Base-by-base conservation (phyloP, 2,113 vertebrate genomes). In the Notechis scutatus region DNA sequence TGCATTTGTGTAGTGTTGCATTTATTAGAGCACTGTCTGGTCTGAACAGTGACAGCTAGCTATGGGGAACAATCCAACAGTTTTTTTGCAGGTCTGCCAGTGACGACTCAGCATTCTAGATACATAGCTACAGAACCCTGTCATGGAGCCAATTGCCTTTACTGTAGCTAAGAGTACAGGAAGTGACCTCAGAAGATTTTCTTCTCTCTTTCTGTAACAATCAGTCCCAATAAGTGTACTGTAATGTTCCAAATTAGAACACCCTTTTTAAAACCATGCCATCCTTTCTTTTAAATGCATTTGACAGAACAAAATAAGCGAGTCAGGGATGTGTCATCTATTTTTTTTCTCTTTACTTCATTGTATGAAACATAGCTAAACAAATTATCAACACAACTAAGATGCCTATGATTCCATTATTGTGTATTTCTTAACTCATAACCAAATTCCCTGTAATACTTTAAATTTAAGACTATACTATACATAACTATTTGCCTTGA, bases 21-120 rank as follows among this genome's bases (percentile, higher is more conserved):
- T 54, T 59, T 90, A 20, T 90, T 93, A 54, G 81, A 85, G 59
- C 56, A 90, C 29, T 64, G 92, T 50, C 56, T 54, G 45, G 23
- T 64, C 88, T 20, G n/a, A 81, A 93, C 45, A 87, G 29, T 85
- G 42, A 39, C 45, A 93, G 45, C 56, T 29, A 90, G 89, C 56
- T 90, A 85, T n/a, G 45, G 55, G n/a, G 61, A 93, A 93, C 92
- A 93, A 90, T 90, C 45, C 87, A 93, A 86, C n/a, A 86, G 74
- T n/a, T 87, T 85, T 81, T 89, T 61, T 90, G 89, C 39, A 47
- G 45, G 26, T 54, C n/a, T 86, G 92, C 92, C 92, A 90, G 90
- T 87, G 56, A 87, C n/a, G 1, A 90, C 88, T 93, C 89, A 93
- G 92, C 89, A 90, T 93, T 93, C 81, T 90, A 61, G 81, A 34